Conservation (phyloP, 1,140 invertebrate species). For the Panagrolaimus sp. region DNA sequence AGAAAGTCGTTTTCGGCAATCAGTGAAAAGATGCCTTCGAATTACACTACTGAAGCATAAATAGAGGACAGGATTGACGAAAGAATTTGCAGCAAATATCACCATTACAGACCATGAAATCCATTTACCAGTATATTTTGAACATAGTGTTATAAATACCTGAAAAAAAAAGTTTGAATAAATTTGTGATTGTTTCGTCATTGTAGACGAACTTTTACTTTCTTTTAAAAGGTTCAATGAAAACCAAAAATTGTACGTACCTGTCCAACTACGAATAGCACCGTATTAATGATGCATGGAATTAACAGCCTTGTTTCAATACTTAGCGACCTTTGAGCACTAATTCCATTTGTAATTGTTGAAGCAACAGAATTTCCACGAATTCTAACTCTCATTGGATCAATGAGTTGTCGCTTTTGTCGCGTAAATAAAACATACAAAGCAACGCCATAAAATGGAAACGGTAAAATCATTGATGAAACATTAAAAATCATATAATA, state of each 20-base stretch:
- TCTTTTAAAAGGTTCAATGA: too few species aligned
- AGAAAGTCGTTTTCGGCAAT: conserved; percentile 11
- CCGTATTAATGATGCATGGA: conserved; percentile 40
- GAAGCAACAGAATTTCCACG: conserved; percentile 19
- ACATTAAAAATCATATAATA: conserved; percentile 42
- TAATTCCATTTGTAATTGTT: conserved; percentile 26
- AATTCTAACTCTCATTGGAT: conserved; percentile 9
- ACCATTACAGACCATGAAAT: conserved; percentile 39
- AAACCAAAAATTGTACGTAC: neutral
- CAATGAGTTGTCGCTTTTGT: conserved; percentile 27
- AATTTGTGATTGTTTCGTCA: neutral
- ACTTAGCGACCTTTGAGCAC: conserved; percentile 30
- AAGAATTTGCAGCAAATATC: conserved; percentile 35
- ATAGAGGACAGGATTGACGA: conserved; percentile 41
- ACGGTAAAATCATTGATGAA: conserved; percentile 35
- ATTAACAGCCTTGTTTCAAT: conserved; percentile 40
- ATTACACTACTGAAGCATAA: conserved; percentile 23
- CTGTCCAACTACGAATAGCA: conserved; percentile 38
- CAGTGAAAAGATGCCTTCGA: conserved; percentile 19
- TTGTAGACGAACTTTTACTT: too few species aligned
- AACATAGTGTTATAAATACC: conserved; percentile 34
- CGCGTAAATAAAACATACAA: conserved; percentile 30
- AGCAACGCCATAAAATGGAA: conserved; percentile 34
- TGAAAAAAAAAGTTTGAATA: conserved; percentile 11
- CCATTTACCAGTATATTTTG: conserved; percentile 35